Percentiles rank a stretch among this genome's conserved stretches.
Evolutionary conservation across 2,797 vertebrate genomes (phyloP).

Genomic region (Oryzias dopingdopingensis): DNA sequence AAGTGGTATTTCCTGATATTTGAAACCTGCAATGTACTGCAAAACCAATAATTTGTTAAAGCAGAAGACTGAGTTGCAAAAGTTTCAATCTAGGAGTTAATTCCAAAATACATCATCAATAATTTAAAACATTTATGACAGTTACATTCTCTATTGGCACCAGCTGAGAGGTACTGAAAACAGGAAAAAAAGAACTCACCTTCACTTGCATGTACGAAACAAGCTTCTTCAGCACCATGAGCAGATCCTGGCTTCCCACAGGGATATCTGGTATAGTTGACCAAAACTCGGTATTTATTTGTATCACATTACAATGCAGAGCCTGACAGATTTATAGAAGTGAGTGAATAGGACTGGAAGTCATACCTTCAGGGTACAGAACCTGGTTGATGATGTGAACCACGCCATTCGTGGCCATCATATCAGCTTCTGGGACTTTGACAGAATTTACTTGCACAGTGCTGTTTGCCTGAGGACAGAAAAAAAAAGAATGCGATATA

Average conservation of each 20-base stretch:
- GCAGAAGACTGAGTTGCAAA: not conserved
- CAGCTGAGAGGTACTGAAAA: not conserved
- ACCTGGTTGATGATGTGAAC: constrained; percentile 87
- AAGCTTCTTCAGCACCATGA: constrained; percentile 83
- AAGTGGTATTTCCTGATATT: constrained; percentile 90
- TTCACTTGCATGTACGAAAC: constrained; percentile 90
- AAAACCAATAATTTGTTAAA: constrained; percentile 33
- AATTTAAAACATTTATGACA: too few relatives aligned
- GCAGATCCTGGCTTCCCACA: constrained; percentile 87
- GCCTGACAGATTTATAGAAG: constrained; percentile 26
- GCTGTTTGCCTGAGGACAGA: constrained; percentile 80
- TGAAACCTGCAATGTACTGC: constrained; percentile 87
- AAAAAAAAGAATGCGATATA: constrained; percentile 28
- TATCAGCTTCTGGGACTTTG: constrained; percentile 82
- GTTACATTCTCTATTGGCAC: too few relatives aligned
- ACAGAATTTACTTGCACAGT: constrained; percentile 86
- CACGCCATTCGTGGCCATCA: constrained; percentile 94
- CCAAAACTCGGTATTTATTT: constrained; percentile 6
- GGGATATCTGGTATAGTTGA: constrained; percentile 81
- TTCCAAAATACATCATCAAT: not conserved
- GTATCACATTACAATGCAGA: not conserved
- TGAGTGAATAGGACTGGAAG: constrained; percentile 4
- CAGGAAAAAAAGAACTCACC: constrained; percentile 69
- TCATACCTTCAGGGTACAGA: constrained; percentile 88
- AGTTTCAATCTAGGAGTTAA: not conserved